Evolutionary conservation across 2,113 vertebrate genomes (phyloP).

Genomic region (Silurus glanis): DNA sequence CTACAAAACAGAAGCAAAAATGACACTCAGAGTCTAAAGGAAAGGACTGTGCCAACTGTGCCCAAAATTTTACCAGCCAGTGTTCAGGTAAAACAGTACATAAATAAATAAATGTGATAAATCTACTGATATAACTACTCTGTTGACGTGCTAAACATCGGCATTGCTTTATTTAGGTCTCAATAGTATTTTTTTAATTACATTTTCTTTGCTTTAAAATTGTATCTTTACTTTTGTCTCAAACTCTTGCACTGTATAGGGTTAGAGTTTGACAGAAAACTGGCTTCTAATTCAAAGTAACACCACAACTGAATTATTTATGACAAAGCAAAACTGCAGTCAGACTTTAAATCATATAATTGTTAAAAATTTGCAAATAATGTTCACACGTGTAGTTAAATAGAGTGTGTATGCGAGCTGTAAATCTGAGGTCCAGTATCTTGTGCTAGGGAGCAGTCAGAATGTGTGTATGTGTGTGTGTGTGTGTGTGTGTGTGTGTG

Average conservation of each 20-base stretch:
- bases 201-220: background rate
- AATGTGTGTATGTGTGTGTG: slow-evolving; percentile 13
- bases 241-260: background rate
- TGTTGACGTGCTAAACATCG: background rate
- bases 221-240: background rate
- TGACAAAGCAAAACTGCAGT: slow-evolving; percentile 4
- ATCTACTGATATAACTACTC: background rate
- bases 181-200: background rate
- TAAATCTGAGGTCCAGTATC: background rate
- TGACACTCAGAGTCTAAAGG: background rate
- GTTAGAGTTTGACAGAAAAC: background rate
- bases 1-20: background rate
- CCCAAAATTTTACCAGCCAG: background rate
- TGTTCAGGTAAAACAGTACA: background rate
- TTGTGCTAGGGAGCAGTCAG: background rate
- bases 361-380: background rate
- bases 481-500: no score
- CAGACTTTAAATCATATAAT: slow-evolving; percentile 4
- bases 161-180: background rate
- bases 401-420: background rate
- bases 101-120: no score
- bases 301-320: background rate
- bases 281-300: background rate
- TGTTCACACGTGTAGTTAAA: background rate
- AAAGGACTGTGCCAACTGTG: background rate